phyloP scores from a whole-genome alignment of 2,113 vertebrate species.

The Ameiurus melas region DNA sequence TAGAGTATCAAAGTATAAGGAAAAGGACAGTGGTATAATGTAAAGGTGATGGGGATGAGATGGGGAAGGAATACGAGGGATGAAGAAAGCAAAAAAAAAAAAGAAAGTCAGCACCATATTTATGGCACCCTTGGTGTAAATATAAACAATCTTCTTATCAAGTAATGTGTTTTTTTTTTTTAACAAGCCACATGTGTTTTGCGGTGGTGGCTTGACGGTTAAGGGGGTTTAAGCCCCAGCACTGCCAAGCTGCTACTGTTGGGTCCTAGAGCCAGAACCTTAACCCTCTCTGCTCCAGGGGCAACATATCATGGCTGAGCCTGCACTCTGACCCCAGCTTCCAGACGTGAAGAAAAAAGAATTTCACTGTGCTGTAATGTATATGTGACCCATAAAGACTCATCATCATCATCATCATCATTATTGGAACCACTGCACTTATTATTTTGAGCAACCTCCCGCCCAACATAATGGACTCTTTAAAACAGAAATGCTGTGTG shows the following conservation, averaged over 20 bases:
- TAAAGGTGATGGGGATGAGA: background rate
- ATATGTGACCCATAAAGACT: no score
- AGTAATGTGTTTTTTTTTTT: background rate
- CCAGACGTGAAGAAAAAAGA: no score
- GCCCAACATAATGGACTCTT: background rate
- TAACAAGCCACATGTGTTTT: background rate
- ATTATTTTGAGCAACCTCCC: no score
- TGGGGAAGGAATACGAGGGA: background rate
- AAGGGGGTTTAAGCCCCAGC: no score
- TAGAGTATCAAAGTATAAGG: background rate
- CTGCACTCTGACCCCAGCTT: no score
- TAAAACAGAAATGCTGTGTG: background rate
- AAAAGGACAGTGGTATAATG: background rate
- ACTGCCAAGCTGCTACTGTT: no score
- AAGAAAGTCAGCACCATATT: background rate
- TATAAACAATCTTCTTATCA: background rate
- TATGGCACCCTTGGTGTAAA: background rate
- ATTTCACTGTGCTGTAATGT: no score
- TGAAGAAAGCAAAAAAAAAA: slow-evolving; percentile 9
- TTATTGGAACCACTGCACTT: background rate
- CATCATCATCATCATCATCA: no score
- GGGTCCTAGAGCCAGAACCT: no score
- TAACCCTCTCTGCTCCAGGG: no score
- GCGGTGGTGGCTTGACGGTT: no score
- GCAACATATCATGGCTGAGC: no score